Evolutionary conservation across 2,888 invertebrate species (phyloP).

Genomic region (Nephrotoma guestfalica): DNA sequence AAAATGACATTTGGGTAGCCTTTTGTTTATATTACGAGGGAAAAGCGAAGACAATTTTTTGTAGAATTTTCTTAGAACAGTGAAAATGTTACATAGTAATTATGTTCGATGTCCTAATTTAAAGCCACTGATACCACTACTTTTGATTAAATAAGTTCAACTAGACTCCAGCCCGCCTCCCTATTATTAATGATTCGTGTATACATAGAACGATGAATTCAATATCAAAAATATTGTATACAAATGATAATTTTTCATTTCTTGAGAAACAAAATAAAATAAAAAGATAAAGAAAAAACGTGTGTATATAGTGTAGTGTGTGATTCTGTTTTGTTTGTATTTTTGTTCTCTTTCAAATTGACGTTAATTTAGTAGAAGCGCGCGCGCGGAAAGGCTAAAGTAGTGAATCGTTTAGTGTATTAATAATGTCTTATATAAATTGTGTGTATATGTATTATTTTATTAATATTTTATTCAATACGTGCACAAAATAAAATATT

Average conservation of each 20-base stretch:
- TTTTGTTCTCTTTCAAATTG: background rate
- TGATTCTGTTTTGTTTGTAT: background rate
- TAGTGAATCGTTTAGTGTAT: background rate
- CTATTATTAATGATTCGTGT: background rate
- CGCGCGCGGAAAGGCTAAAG: background rate
- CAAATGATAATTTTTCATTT: background rate
- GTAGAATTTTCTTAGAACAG: no score
- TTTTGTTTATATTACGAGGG: no score
- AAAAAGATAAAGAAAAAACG: background rate
- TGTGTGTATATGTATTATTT: background rate
- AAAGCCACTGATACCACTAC: no score
- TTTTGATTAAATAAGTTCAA: background rate
- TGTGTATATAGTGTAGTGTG: background rate
- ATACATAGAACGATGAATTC: background rate
- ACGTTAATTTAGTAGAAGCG: background rate
- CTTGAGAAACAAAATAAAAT: background rate
- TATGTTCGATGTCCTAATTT: no score
- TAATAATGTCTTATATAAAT: background rate
- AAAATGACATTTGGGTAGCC: no score
- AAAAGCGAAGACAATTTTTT: no score
- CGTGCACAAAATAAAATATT: background rate
- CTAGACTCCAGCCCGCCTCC: background rate
- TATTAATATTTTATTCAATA: background rate
- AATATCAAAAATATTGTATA: background rate
- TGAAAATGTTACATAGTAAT: no score